Conservation (phyloP, 2,113 vertebrate species). For the Holacanthus passer region DNA sequence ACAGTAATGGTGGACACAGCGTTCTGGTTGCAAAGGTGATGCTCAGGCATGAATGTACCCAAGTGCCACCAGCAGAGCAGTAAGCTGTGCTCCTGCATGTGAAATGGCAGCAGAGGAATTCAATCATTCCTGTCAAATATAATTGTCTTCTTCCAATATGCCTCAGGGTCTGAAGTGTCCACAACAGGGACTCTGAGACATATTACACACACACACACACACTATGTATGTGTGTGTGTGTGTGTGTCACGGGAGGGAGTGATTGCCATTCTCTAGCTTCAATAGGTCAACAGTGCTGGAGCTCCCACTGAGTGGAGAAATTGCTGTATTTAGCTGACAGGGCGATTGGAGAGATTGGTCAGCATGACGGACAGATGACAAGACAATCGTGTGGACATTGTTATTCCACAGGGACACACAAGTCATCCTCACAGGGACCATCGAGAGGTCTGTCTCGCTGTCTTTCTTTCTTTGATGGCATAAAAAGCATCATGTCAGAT, state of each 20-base stretch:
- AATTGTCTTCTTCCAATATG: conserved; percentile 15
- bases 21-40: not conserved
- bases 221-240: not conserved
- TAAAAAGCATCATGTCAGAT: not conserved
- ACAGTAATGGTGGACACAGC: not conserved
- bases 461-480: not conserved
- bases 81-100: not conserved
- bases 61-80: not conserved
- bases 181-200: not conserved
- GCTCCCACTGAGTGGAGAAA: not conserved
- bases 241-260: conserved; percentile 3
- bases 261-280: conserved; percentile 18
- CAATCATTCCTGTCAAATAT: conserved; percentile 38
- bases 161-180: conserved; percentile 6
- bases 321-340: conserved; percentile 40
- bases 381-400: conserved; percentile 21
- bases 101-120: conserved; percentile 25
- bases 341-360: conserved; percentile 2
- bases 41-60: conserved; percentile 1
- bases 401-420: conserved; percentile 9
- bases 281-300: conserved; percentile 27
- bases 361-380: conserved; percentile 11
- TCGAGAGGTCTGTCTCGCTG: not conserved
- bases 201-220: not conserved
- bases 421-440: not conserved